Base-by-base conservation (phyloP, 1,140 invertebrate species). In the Drosophila hydei region DNA sequence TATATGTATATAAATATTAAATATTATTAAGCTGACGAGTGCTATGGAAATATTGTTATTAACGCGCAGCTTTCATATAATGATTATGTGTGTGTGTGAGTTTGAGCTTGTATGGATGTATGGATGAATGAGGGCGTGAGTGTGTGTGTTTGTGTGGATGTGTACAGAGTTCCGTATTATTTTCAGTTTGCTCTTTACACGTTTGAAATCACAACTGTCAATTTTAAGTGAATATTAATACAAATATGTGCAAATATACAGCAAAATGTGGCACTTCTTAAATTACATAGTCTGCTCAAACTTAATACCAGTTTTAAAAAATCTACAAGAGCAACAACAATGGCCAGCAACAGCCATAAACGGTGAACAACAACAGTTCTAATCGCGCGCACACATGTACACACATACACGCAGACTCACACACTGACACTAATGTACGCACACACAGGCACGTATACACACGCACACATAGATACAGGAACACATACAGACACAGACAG, bases 261-360 rank as follows among this genome's bases (percentile, higher is more conserved):
- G 64, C 36, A 60, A 69, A 27, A 48, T 62, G 43, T 63, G 60
- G 59, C 36, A 54, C 45, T 68, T 25, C 63, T 72, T 72, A 27
- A 45, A 54, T 72, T 72, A 67, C 69, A 72, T 51, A 38, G 38
- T 27, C 58, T 43, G 50, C 30, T 73, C 43, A 27, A 55, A 61
- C 60, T 72, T 61, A 85, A 80, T 85, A 80, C 80, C 81, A 61
- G 80, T 79, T 85, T 84, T 62, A 40, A 67, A 63, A 62, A 68
- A n/a, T n/a, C n/a, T n/a, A n/a, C n/a, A 72, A 45, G 16, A 73
- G 55, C 52, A 69, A n/a, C 51, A 67, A 47, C 60, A 61, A 21
- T 52, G 51, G 21, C 54, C 18, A 58, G 63, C 54, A 59, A 14
- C 56, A 68, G 50, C 60, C 63, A 71, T 56, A 73, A 70, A 47